Conservation (phyloP, 2,113 vertebrate species). For the Alligator mississippiensis region DNA sequence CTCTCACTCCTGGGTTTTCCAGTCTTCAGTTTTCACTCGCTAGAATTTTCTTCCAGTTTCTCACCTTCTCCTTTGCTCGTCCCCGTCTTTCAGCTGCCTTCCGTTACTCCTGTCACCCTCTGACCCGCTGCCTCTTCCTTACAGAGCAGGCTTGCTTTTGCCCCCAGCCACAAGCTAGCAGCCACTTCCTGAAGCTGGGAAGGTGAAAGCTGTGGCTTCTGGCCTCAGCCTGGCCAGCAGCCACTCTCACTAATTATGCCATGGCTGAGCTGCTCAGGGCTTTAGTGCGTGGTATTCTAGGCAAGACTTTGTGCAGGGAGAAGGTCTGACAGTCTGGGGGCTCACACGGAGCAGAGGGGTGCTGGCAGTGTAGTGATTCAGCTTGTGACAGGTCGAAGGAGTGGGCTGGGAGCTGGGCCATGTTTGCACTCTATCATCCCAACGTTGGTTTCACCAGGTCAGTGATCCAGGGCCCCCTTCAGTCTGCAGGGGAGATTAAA, state of each 20-base stretch:
- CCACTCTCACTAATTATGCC: neutral
- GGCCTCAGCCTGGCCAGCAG: neutral
- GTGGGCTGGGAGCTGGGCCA: neutral
- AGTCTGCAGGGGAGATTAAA: neutral
- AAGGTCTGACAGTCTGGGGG: neutral
- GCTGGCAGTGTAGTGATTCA: neutral
- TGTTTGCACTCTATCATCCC: neutral
- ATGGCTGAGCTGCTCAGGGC: neutral
- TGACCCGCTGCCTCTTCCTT: neutral
- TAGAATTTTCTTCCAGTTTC: accelerated
- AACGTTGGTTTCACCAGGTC: neutral
- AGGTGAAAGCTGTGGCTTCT: neutral
- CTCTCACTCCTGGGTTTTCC: no score
- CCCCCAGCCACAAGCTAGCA: neutral
- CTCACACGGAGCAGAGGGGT: neutral
- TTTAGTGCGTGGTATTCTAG: neutral
- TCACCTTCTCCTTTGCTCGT: accelerated
- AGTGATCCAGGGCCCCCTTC: neutral
- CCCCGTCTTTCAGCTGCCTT: neutral
- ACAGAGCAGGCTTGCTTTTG: neutral
- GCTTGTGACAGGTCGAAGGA: neutral
- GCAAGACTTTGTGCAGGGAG: neutral
- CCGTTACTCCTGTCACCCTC: no score
- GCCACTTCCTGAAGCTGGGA: neutral
- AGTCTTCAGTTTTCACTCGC: neutral